Conservation (phyloP, 2,888 invertebrate genomes). For the Mystacides longicornis region DNA sequence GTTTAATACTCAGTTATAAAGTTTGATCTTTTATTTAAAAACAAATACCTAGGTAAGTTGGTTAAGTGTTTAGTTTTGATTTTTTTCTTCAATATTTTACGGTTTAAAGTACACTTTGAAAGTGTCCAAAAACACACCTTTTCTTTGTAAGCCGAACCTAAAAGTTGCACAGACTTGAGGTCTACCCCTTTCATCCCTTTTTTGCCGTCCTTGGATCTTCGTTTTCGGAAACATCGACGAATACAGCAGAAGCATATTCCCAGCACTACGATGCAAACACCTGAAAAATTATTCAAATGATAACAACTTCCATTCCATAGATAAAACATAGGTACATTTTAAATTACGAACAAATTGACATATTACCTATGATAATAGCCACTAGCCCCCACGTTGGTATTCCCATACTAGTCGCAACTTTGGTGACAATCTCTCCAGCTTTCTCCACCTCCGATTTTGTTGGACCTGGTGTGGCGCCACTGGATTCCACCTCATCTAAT, state of each 20-base stretch:
- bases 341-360: too few relatives aligned
- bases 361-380: constrained; percentile 75
- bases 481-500: constrained; percentile 11
- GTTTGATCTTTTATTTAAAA: too few relatives aligned
- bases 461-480: constrained; percentile 15
- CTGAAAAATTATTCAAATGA: too few relatives aligned
- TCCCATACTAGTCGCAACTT: constrained; percentile 63
- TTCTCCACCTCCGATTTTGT: constrained; percentile 26
- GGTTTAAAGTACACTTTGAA: too few relatives aligned
- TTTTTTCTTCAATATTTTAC: too few relatives aligned
- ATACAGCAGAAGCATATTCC: constrained; percentile 89
- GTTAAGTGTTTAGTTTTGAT: too few relatives aligned
- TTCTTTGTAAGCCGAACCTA: constrained; percentile 96
- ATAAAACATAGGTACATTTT: too few relatives aligned
- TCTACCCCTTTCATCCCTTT: constrained; percentile 93
- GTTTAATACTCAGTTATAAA: too few relatives aligned
- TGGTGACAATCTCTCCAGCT: constrained; percentile 51
- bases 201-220: constrained; percentile 90
- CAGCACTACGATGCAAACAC: constrained; percentile 68
- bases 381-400: constrained; percentile 81
- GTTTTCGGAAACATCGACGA: constrained; percentile 84
- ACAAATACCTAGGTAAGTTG: too few relatives aligned
- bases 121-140: constrained; percentile 73
- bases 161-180: constrained; percentile 90
- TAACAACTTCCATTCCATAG: too few relatives aligned